A percentile compares a stretch with the other conserved stretches of the same genome.
Evolutionary conservation across 2,888 invertebrate species (phyloP).

Genomic region (Xestia sexstrigata): DNA sequence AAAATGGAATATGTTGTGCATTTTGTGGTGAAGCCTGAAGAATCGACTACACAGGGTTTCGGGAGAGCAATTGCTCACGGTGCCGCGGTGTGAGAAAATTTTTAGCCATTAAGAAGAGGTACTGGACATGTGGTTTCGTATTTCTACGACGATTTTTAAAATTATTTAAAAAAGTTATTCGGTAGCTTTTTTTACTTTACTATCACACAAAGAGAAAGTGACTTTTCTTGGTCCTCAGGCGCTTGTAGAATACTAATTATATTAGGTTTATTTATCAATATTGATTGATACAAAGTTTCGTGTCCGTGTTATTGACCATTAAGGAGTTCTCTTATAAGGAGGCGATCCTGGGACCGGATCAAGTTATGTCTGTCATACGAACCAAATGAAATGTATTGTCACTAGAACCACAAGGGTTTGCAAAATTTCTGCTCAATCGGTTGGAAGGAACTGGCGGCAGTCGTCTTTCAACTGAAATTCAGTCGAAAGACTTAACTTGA

Average conservation of each 20-base stretch:
- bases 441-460: too few species aligned
- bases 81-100: neutral
- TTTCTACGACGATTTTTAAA: neutral
- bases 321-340: too few species aligned
- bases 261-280: too few species aligned
- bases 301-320: too few species aligned
- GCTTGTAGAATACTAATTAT: neutral
- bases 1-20: conserved; percentile 10
- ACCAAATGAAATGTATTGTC: too few species aligned
- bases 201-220: neutral
- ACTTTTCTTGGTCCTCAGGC: neutral
- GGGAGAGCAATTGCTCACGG: neutral
- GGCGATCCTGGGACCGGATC: too few species aligned
- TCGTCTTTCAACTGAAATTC: too few species aligned
- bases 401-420: too few species aligned
- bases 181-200: neutral
- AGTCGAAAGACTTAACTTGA: too few species aligned
- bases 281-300: too few species aligned
- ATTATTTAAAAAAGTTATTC: neutral
- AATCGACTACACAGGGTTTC: conserved; percentile 1
- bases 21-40: neutral
- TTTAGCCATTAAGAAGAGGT: neutral
- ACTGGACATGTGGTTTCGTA: neutral
- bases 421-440: too few species aligned
- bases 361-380: too few species aligned